Percentiles rank a stretch among this genome's conserved stretches.
Evolutionary conservation across 2,113 vertebrate genomes (phyloP).

Genomic region (Macaca mulatta): DNA sequence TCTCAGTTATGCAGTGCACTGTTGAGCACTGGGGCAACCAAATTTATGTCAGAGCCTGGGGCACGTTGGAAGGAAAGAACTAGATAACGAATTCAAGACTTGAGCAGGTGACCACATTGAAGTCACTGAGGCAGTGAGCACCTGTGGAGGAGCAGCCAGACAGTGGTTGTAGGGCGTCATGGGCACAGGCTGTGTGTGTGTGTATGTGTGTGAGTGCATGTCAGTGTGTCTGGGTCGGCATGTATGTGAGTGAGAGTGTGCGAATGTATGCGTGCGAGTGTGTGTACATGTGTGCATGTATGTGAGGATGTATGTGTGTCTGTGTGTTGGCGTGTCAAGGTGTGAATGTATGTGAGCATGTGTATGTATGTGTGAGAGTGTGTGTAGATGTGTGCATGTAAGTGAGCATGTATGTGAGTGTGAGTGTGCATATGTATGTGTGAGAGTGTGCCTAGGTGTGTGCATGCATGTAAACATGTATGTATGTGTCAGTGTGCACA

Average conservation of each 20-base stretch:
- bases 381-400: neutral
- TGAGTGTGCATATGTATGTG: neutral
- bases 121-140: neutral
- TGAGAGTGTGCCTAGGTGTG: neutral
- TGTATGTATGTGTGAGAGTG: too few relatives aligned
- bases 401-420: too few relatives aligned
- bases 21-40: fast-evolving
- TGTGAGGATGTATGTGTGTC: too few relatives aligned
- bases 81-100: neutral
- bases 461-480: neutral
- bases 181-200: neutral
- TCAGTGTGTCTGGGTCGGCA: neutral
- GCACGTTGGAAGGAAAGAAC: neutral
- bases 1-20: neutral
- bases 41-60: neutral
- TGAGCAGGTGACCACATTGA: neutral
- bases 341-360: too few relatives aligned
- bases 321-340: neutral
- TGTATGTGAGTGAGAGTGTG: too few relatives aligned
- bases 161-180: neutral
- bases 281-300: neutral
- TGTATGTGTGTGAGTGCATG: neutral
- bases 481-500: too few relatives aligned
- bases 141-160: neutral
- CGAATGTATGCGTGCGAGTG: fast-evolving